Evolutionary conservation across 2,113 vertebrate genomes (phyloP).

Genomic region (Neolamprologus toae): DNA sequence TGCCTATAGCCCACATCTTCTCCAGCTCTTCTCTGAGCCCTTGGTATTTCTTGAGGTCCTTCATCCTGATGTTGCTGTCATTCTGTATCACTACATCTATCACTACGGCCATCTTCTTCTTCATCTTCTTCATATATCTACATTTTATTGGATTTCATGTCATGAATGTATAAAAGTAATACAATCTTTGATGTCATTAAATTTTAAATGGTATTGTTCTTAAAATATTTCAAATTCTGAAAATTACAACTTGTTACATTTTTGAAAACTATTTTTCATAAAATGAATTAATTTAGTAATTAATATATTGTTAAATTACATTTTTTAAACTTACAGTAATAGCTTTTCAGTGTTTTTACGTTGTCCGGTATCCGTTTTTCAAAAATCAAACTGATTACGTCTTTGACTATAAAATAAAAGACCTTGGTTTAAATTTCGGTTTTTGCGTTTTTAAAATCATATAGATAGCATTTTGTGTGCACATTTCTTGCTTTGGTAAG

Average conservation of each 20-base stretch:
- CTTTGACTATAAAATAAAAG: neutral
- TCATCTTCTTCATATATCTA: neutral
- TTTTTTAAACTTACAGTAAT: neutral
- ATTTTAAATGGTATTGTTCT: neutral
- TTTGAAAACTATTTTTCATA: neutral
- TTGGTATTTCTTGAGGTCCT: neutral
- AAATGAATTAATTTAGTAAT: neutral
- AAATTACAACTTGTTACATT: neutral
- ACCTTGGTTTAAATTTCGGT: neutral
- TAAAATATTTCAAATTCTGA: neutral
- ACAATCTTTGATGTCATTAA: neutral
- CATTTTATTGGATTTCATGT: neutral
- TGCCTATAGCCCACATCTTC: neutral
- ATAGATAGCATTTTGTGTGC: neutral
- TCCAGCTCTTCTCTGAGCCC: neutral
- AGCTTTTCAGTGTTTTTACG: neutral
- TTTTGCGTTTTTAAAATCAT: neutral
- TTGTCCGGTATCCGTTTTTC: neutral
- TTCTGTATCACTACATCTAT: neutral
- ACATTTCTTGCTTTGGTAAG: neutral
- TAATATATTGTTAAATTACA: neutral
- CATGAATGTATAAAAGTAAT: neutral
- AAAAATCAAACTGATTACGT: neutral
- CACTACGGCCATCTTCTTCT: neutral
- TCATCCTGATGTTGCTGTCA: neutral